Base-by-base conservation (phyloP, 2,888 invertebrate species). In the Cryptus viduatorius region DNA sequence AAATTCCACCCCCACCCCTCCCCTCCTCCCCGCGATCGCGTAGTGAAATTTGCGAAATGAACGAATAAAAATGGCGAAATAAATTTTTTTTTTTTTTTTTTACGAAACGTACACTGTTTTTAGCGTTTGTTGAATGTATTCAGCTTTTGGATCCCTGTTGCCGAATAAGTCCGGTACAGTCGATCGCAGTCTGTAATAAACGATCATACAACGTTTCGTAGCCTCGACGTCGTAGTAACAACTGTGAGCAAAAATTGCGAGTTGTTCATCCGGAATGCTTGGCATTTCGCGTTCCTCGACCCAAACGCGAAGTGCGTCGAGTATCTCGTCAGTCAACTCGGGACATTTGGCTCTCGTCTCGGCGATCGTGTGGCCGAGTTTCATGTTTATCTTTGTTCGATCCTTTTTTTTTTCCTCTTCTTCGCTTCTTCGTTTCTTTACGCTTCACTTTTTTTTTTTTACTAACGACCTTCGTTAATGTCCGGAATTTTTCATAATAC, bases 171-270 rank as follows among this genome's bases (percentile, higher is more conserved):
- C 96, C 0, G 96, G 96, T 0, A 94, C 94, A 86, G 95, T 95
- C 87, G 95, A 95, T 85, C 95, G 94, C 76, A 95, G 93, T 46
- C 94, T 94, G 90, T 96, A 96, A 93, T 96, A 96, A 82, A 94
- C 94, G 87, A 95, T 94, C 88, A 97, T 95, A 88, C 96, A 96
- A n/a, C 91, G 93, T 90, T 95, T 95, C 0, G 95, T 95, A 73
- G 94, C 94, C 14, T 95, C 95, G 87, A 95, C 89, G 56, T 96
- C 94, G 79, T 95, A 95, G 83, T 95, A 95, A 92, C 96, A 96
- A 68, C 96, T 96, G 89, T 96, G 95, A 87, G 96, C 95, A 90
- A 96, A 96, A 61, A 96, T 92, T 44, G 95, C 94, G 77, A 96
- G 94, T 91, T 96, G 96, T 92, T 96, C 96, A 87, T 95, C 95